These are phyloP conservation scores for Himalopsyche kuldschensis DNA, from an alignment of 2,888 invertebrate species.

Conservation along the genomic window DNA sequence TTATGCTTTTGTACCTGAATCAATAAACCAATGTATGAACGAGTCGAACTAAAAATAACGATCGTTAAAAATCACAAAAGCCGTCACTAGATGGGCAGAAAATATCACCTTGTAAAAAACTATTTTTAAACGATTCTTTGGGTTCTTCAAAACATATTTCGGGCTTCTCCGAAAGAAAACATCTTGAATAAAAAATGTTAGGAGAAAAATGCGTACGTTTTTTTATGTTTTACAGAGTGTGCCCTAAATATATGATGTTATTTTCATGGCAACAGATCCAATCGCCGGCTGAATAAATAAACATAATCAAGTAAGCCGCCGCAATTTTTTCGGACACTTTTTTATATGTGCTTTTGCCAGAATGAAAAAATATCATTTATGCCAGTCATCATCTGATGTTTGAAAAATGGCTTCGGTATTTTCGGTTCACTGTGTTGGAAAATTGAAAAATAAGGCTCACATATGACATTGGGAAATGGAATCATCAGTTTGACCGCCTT, in stretches of 20 bases:
- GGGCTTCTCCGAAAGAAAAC: no score
- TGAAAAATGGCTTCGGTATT: not conserved
- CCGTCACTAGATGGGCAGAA: no score
- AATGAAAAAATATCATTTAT: not conserved
- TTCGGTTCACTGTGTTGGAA: conserved; percentile 38
- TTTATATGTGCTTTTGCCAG: not conserved
- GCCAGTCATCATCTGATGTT: not conserved
- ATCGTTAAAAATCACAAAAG: no score
- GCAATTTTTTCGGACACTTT: not conserved
- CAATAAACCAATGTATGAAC: no score
- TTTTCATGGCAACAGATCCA: not conserved
- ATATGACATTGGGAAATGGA: conserved; percentile 19
- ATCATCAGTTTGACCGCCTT: conserved; percentile 2
- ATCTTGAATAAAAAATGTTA: no score
- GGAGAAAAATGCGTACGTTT: no score
- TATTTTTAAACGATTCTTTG: no score
- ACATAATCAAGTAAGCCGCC: not conserved
- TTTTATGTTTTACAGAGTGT: not conserved
- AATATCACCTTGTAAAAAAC: no score
- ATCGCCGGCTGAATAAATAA: not conserved
- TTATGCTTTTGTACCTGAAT: no score
- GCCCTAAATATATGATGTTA: not conserved
- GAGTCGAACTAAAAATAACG: no score
- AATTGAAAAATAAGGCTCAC: conserved; percentile 35
- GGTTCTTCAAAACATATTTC: no score